Evolutionary conservation across 2,888 invertebrate species (phyloP).

Genomic region (Ophioninae sp.): DNA sequence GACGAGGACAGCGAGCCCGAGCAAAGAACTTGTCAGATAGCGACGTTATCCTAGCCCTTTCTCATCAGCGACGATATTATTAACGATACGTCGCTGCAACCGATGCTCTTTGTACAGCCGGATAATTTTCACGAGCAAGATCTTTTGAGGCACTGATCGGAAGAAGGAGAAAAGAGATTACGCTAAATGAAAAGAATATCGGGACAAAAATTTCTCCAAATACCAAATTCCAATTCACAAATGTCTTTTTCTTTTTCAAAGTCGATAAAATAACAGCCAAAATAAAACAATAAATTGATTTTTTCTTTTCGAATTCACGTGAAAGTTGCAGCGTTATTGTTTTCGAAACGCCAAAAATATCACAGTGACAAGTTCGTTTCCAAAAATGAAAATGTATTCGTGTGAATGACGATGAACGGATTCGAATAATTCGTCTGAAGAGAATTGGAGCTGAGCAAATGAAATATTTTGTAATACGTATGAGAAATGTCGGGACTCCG

Average conservation of each 20-base stretch:
- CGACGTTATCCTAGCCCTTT: slow-evolving; percentile 74
- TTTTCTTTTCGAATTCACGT: neutral
- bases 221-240: neutral
- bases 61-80: slow-evolving; percentile 58
- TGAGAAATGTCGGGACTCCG: neutral
- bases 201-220: slow-evolving; percentile 2
- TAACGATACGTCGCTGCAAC: slow-evolving; percentile 61
- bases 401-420: neutral
- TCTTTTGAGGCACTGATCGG: slow-evolving; percentile 55
- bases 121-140: slow-evolving; percentile 55
- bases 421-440: neutral
- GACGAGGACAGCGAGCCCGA: slow-evolving; percentile 77
- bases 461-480: neutral
- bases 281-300: neutral
- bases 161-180: slow-evolving; percentile 5
- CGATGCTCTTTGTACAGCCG: slow-evolving; percentile 57
- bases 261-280: neutral
- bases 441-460: neutral
- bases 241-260: neutral
- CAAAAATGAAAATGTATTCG: neutral
- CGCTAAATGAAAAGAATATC: slow-evolving; percentile 6
- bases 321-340: neutral
- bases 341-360: neutral
- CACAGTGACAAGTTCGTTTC: neutral
- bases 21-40: slow-evolving; percentile 76